Conservation (phyloP, 2,797 vertebrate genomes). For the Triplophysa bombifrons region DNA sequence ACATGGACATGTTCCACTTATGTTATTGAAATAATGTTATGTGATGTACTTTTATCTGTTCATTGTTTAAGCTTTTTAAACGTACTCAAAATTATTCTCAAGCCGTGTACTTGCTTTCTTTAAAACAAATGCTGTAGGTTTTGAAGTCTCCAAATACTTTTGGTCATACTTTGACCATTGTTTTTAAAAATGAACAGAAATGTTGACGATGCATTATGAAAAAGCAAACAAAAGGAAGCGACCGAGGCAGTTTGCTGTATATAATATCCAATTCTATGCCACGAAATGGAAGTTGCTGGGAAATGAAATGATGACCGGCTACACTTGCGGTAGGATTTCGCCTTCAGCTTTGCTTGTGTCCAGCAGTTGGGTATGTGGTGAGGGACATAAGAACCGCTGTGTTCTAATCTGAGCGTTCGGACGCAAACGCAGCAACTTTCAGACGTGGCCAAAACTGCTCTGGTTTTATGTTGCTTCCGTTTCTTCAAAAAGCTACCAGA, state of each 20-base stretch:
- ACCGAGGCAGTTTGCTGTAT: neutral
- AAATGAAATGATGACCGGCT: conserved; percentile 43
- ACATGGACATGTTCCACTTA: neutral
- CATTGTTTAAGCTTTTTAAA: no score
- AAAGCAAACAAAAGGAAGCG: neutral
- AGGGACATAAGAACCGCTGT: conserved; percentile 40
- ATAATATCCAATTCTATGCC: conserved; percentile 22
- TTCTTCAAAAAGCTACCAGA: conserved; percentile 41
- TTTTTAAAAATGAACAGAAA: neutral
- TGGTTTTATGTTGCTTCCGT: conserved; percentile 47
- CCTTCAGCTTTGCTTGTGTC: conserved; percentile 41
- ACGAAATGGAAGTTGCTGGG: conserved; percentile 38
- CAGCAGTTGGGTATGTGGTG: conserved; percentile 51
- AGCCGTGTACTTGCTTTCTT: no score
- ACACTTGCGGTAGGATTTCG: conserved; percentile 38
- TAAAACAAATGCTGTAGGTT: no score
- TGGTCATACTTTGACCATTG: neutral
- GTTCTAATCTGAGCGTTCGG: conserved; percentile 49
- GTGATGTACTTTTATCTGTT: no score
- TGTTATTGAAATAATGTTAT: no score
- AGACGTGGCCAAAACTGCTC: conserved; percentile 46
- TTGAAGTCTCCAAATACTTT: neutral
- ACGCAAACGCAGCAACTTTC: conserved; percentile 37
- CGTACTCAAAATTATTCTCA: no score
- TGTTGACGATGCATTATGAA: neutral